Evolutionary conservation across 2,113 vertebrate species (phyloP).

Genomic region (Upupa epops): DNA sequence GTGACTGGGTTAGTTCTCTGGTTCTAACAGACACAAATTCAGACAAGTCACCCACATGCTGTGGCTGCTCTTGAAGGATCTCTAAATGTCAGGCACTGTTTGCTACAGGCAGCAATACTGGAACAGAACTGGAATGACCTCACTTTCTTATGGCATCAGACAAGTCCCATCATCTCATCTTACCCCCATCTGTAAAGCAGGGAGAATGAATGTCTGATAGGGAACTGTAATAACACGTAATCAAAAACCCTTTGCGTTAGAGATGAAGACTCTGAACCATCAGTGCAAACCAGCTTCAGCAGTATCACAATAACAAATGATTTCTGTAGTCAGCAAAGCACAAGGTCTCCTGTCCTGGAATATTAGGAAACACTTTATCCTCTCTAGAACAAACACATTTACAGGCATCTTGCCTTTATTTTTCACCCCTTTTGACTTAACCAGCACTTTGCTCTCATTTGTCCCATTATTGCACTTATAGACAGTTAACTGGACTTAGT

Average conservation of each 20-base stretch:
- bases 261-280: background rate
- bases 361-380: background rate
- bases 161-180: background rate
- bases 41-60: background rate
- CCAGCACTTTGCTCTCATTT: background rate
- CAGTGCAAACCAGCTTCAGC: background rate
- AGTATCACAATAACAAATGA: background rate
- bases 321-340: background rate
- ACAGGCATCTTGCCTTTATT: background rate
- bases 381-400: background rate
- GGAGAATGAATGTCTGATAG: background rate
- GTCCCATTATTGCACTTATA: background rate
- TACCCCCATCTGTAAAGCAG: background rate
- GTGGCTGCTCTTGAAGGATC: fast-evolving
- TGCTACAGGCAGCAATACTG: background rate
- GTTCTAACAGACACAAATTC: background rate
- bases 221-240: background rate
- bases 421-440: background rate
- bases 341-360: background rate
- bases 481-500: background rate
- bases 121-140: background rate
- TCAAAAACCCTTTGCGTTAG: background rate
- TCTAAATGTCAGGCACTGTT: background rate
- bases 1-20: background rate
- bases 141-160: background rate